Base-by-base conservation (phyloP, 2,888 invertebrate genomes). In the Thera obeliscata region DNA sequence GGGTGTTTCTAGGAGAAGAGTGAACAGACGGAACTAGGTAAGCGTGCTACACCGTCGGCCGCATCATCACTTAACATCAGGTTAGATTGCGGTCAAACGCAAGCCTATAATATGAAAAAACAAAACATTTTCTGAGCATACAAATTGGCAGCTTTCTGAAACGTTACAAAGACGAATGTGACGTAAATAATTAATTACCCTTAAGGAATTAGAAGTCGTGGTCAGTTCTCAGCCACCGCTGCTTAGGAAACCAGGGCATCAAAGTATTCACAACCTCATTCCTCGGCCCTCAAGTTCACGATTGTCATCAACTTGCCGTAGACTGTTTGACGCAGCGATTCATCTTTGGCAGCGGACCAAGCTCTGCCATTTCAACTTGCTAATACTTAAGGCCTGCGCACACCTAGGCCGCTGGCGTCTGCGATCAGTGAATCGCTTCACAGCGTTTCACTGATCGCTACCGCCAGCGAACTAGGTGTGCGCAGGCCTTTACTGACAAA, bases 261-360 rank as follows among this genome's bases (percentile, higher is more conserved):
- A 52, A 2, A 46, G 43, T 46, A 33, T 50, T 33, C 52, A 22
- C 11, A 57, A 64, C 64, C 57, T 57, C n/a, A 50, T 64, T 58
- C 36, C 35, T 22, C 22, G 22, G 22, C 22, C 22, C 22, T 52
- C 35, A 57, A 64, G 52, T 52, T 11, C 52, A 43, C 11, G 2
- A 43, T 61, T 54, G 43, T 52, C 50, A 22, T 7, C 33, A n/a
- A 4, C 56, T 41, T 56, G 57, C 46, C 63, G 56, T 50, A 35
- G 50, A 67, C 46, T 35, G 63, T 48, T 52, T 54, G 60, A 33
- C 59, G 50, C 50, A 6, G 56, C 52, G 50, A 36, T 57, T 64
- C 46, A 57, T 64, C 58, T 67, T 46, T 67, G 67, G 67, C 67
- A 60, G 2, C 46, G 5, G 33, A 64, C 64, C 67, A 67, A 22